Base-by-base conservation (phyloP, 2,888 invertebrate genomes). In the Drosophila neoperkinsi region DNA sequence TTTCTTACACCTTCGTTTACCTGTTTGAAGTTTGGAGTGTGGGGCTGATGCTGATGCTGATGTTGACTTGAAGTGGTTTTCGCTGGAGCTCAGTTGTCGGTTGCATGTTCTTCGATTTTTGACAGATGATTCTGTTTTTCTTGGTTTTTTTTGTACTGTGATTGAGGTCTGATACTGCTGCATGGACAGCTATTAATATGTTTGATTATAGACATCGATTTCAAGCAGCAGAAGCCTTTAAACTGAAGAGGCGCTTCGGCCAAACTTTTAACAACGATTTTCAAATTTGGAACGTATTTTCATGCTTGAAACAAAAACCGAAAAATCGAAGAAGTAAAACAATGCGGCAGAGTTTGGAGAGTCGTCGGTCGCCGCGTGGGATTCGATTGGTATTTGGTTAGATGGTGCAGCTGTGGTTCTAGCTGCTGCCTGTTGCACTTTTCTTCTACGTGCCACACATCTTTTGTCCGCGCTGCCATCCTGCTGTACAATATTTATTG, bases 71-170 rank as follows among this genome's bases (percentile, higher is more conserved):
- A 53, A 77, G 74, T 72, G 67, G 64, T 70, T 60, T 61, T 57
- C 66, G 65, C 53, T 70, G 55, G 64, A 62, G 81, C 57, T 83
- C 80, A 30, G 18, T 82, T 88, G 90, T 90, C 86, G 75, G 87
- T 87, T 87, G 79, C 89, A 87, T 83, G 89, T 78, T 88, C 87
- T 74, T 82, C 90, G 87, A 86, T 82, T 88, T 89, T 90, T 88
- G 87, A 88, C 90, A 88, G 90, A 86, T 90, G 89, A 88, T 82
- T 90, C 66, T 36, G 56, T 21, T 69, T 62, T 77, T 79, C 64
- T n/a, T 66, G 16, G 51, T 50, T 51, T 59, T 38, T n/a, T 28
- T 34, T n/a, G 60, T 49, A 38, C 33, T 38, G 61, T 87, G 90
- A 88, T 90, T 90, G 84, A 74, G 87, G 84, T 87, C 66, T 61